Base-by-base conservation (phyloP, 2,888 invertebrate species). In the Micoletzkya japonica region DNA sequence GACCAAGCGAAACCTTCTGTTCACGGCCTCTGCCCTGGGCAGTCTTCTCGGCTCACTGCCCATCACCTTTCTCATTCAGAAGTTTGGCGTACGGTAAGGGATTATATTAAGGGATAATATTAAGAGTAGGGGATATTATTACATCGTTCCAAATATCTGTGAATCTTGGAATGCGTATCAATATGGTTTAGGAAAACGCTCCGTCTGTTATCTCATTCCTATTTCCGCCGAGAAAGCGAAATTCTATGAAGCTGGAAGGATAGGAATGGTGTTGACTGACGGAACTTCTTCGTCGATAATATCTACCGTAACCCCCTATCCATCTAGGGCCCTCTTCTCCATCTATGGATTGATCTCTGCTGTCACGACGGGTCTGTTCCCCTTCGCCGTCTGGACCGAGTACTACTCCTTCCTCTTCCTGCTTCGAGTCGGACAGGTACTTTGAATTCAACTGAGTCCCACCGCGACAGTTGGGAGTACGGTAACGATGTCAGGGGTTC, bases 41-140 rank as follows among this genome's bases (percentile, higher is more conserved):
- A 68, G 58, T 30, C 50, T 68, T 26, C 37, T 68, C 57, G 68
- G 68, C 17, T 57, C 68, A 7, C 49, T 68, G 26, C 68, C 68
- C 39, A 58, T 68, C 32, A 57, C 68, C 32, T 34, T 50, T 20
- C 57, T 68, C 7, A 68, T 68, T 6, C 68, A 58, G 32, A n/a
- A 49, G 32, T 68, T 57, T 24, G 68, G 68, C 39, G 58, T 58
- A 20, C 57, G 58, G 68, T 68, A n/a, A n/a, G 64, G 4, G 2
- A 39, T 2, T 28, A n/a, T n/a, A n/a, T n/a, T n/a, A n/a, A n/a
- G n/a, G n/a, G n/a, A n/a, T n/a, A n/a, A n/a, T n/a, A n/a, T n/a
- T n/a, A n/a, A n/a, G n/a, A n/a, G n/a, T n/a, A n/a, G n/a, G n/a
- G n/a, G n/a, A n/a, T n/a, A n/a, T n/a, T n/a, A n/a, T n/a, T n/a